Evolutionary conservation across 2,888 invertebrate species (phyloP), one percentile per base, ranked within the genome.

Genomic region (Malthinus seriepunctatus): DNA sequence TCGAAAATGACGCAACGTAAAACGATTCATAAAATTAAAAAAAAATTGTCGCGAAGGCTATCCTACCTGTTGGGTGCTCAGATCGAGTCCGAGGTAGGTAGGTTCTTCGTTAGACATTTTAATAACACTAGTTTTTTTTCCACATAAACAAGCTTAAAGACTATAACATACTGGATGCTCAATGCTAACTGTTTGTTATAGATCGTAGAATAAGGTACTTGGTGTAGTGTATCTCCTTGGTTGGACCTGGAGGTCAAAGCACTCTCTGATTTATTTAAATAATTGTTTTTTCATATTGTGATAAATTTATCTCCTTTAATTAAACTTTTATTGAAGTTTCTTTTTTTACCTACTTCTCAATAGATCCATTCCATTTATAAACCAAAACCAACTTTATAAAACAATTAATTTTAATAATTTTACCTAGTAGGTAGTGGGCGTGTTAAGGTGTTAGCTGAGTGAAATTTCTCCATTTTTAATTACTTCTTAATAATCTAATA

Each of bases 31-130:
- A 11, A 23, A 23, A 31, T 23, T 31, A 33, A 14, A 14, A 52
- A 52, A 44, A 44, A 51, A 42, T 32, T 39, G 37, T 32, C 33
- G 32, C 33, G 11, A 14, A 33, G 33, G 33, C 32, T 48, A 50
- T 76, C 81, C 78, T 80, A 91, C 93, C 87, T 90, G 90, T 80
- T 93, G 93, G 12, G 93, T 93, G 77, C 93, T 93, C 75, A 93
- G 85, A 83, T 93, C 93, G 71, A 93, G 84, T 57, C 93, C 93
- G 71, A 93, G 83, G 82, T 88, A 93, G 68, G 87, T 86, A 51
- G 71, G 69, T 45, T 67, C 68, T 35, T 53, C 38, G 23, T 42
- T 53, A 9, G 59, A 56, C 31, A 37, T 51, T 59, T 59, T 62
- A 46, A 23, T 44, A 9, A 39, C 15, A 47, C 47, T 14, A n/a